Conservation (phyloP, 2,113 vertebrate species). For the Brachyistius frenatus region DNA sequence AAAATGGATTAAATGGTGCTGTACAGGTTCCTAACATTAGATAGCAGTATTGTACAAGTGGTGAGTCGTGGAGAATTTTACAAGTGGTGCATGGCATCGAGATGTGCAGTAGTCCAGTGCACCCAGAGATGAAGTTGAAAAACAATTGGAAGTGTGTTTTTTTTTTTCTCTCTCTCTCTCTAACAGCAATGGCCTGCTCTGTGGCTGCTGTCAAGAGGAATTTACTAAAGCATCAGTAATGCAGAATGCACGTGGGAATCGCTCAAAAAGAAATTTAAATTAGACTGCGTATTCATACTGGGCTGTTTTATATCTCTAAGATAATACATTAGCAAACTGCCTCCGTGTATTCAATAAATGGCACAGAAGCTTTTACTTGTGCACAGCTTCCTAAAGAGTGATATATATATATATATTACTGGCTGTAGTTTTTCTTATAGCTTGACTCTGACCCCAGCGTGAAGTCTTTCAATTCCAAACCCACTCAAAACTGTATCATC, state of each 20-base stretch:
- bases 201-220: conserved; percentile 52
- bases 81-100: conserved; percentile 25
- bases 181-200: conserved; percentile 43
- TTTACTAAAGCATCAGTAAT: conserved; percentile 66
- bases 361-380: conserved; percentile 38
- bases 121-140: conserved; percentile 31
- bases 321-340: conserved; percentile 41
- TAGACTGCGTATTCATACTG: conserved; percentile 36
- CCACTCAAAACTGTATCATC: conserved; percentile 57
- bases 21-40: conserved; percentile 70
- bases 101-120: conserved; percentile 50
- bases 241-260: conserved; percentile 28
- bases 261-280: conserved; percentile 43
- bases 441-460: conserved; percentile 34
- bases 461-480: conserved; percentile 54
- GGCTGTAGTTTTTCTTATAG: conserved; percentile 28
- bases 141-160: conserved; percentile 31
- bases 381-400: conserved; percentile 24
- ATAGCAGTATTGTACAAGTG: conserved; percentile 79
- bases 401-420: conserved; percentile 21
- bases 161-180: not conserved
- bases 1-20: conserved; percentile 62
- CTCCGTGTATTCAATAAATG: conserved; percentile 53
- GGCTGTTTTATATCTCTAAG: conserved; percentile 47
- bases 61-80: conserved; percentile 11